Base-by-base conservation (phyloP, 2,113 vertebrate species). In the Alaudala cheleensis region DNA sequence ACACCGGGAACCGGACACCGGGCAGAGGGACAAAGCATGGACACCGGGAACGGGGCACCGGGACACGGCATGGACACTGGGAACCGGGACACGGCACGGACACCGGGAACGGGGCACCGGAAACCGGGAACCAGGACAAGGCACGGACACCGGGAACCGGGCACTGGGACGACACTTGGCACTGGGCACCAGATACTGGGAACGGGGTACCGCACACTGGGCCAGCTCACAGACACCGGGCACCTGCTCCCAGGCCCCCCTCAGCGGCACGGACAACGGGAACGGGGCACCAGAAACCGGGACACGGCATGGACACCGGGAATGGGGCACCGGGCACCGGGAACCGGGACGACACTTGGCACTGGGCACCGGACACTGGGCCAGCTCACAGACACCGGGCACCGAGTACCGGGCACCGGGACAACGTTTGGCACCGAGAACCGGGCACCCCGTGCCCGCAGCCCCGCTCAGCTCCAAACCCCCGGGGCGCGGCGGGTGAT, bases 401-500 rank as follows among this genome's bases (percentile, higher is more conserved):
- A n/a, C 42, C 8, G 9, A 18, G 45, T 20, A 20, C 84, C n/a
- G 3, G 26, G 50, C 40, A 51, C 11, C 24, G 23, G 14, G 14
- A 25, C 25, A 50, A 12, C 14, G 14, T 42, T 10, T 42, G 40
- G 50, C 21, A 54, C 37, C 3, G 37, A 49, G 40, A 42, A 42
- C 40, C 14, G 44, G 44, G 44, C 21, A 57, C 33, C 24, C 33
- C 5, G 0, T 0, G 1, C 42, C 34, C 0, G 11, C n/a, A 25
- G 26, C n/a, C 21, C 53, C 2, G 11, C 2, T 58, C 82, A 17
- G 5, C 53, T 3, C 51, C 54, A 9, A 7, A 5, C 5, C 5
- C 12, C 44, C 0, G 5, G 21, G 64, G n/a, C 0, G 1, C 56
- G 5, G 69, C 0, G 2, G 39, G 22, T 5, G 73, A n/a, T 66